Evolutionary conservation across 2,797 vertebrate species (phyloP).

Genomic region (Oreochromis grahami): DNA sequence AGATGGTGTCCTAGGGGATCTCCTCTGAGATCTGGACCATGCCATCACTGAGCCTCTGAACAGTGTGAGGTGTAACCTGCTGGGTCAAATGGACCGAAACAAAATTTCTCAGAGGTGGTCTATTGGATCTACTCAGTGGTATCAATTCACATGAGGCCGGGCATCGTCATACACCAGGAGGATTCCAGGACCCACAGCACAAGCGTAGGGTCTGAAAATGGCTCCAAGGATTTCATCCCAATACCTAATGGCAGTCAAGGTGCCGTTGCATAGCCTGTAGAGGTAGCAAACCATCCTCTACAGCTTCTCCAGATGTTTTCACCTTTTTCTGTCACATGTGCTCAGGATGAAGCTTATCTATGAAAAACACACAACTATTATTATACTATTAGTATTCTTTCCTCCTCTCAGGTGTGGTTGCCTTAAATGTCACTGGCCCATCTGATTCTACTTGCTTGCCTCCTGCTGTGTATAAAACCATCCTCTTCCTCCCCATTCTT

Average conservation of each 20-base stretch:
- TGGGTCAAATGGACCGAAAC: neutral
- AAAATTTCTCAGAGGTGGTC: neutral
- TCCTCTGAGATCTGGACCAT: neutral
- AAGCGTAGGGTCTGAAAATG: rapidly evolving
- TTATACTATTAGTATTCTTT: neutral
- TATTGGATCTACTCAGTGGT: neutral
- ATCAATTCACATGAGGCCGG: neutral
- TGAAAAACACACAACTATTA: neutral
- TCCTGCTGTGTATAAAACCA: neutral
- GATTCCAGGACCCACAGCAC: neutral
- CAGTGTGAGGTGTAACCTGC: neutral
- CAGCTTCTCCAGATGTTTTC: neutral
- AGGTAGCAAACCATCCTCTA: neutral
- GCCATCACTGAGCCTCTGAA: neutral
- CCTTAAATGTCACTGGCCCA: neutral
- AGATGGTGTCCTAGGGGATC: neutral
- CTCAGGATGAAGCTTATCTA: neutral
- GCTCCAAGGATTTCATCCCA: neutral
- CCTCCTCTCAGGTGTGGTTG: neutral
- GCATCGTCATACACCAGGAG: rapidly evolving
- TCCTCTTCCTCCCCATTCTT: neutral
- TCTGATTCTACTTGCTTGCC: neutral
- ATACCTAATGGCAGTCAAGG: neutral
- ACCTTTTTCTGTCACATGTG: neutral
- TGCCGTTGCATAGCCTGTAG: neutral